These are phyloP conservation scores for Gastrophysa polygoni DNA, from an alignment of 2,888 invertebrate species.

Conservation along the genomic window DNA sequence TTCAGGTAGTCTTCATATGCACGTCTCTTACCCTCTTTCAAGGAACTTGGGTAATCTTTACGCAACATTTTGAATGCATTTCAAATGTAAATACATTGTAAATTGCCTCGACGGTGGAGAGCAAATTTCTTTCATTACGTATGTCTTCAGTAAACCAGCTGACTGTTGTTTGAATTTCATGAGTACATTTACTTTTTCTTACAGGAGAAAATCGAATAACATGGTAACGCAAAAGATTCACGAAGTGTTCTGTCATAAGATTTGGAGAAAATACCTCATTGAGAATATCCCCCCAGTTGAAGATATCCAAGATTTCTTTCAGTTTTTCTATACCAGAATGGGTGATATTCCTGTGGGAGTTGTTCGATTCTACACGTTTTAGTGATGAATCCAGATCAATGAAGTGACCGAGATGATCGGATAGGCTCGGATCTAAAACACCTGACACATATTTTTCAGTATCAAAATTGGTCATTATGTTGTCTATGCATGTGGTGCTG, in stretches of 20 bases:
- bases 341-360: background rate
- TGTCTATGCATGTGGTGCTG: background rate
- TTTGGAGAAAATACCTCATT: background rate
- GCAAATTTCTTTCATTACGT: background rate
- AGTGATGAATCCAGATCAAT: background rate
- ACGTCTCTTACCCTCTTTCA: background rate
- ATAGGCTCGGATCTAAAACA: background rate
- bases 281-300: background rate
- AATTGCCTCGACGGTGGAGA: background rate
- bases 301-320: background rate
- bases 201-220: background rate
- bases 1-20: background rate
- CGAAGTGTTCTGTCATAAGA: background rate
- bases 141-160: conserved; percentile 1
- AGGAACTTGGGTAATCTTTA: background rate
- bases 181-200: background rate
- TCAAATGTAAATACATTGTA: background rate
- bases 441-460: background rate
- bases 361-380: background rate
- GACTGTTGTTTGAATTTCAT: background rate
- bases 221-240: background rate
- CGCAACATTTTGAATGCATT: background rate
- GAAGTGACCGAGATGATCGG: background rate
- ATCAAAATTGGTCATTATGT: background rate
- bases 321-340: background rate